Evolutionary conservation across 2,888 invertebrate genomes (phyloP).

Genomic region (Myopa testacea): DNA sequence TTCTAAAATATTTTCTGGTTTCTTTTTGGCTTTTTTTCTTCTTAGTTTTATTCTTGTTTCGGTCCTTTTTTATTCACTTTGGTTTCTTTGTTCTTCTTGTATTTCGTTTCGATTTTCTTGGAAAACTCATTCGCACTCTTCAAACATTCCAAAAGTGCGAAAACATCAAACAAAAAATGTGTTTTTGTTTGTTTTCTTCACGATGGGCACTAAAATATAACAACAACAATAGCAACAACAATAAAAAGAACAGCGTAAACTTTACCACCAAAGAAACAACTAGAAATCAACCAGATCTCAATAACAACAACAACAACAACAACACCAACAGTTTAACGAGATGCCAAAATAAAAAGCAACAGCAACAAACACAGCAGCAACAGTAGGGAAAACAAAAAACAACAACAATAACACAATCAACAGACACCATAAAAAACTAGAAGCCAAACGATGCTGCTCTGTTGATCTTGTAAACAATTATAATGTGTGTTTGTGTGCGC

Average conservation of each 20-base stretch:
- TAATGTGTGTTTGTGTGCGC: slow-evolving; percentile 9
- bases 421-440: slow-evolving; percentile 48
- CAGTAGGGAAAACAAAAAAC: slow-evolving; percentile 22
- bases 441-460: slow-evolving; percentile 6
- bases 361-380: slow-evolving; percentile 24
- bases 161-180: slow-evolving; percentile 50
- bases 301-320: slow-evolving; percentile 45
- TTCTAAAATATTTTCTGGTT: slow-evolving; percentile 17
- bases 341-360: slow-evolving; percentile 47
- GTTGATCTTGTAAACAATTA: slow-evolving; percentile 38
- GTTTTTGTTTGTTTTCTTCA: slow-evolving; percentile 33
- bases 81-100: background rate
- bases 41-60: background rate
- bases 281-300: slow-evolving; percentile 47
- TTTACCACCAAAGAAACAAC: slow-evolving; percentile 23
- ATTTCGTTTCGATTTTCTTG: slow-evolving; percentile 14
- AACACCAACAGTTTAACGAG: slow-evolving; percentile 49
- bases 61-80: background rate
- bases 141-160: slow-evolving; percentile 49
- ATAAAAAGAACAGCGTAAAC: slow-evolving; percentile 18
- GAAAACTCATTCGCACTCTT: slow-evolving; percentile 37
- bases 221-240: slow-evolving; percentile 32
- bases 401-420: slow-evolving; percentile 24
- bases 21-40: background rate
- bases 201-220: slow-evolving; percentile 37